Conservation (phyloP, 2,888 invertebrate genomes). For the Megaustenia siamemsis region DNA sequence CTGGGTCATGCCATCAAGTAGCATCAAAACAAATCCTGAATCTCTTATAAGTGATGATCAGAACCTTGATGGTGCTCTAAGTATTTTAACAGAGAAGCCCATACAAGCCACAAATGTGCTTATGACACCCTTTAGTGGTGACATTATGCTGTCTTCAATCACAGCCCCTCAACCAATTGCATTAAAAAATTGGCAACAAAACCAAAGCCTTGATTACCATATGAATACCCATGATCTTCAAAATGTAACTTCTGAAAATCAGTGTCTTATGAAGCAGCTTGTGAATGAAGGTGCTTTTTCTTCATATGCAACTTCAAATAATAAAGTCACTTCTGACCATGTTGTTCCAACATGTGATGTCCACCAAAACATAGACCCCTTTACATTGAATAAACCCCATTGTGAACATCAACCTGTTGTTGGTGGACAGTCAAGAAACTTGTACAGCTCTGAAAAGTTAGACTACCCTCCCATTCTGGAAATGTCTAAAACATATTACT, state of each 20-base stretch:
- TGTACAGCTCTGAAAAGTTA: not conserved
- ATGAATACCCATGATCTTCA: not conserved
- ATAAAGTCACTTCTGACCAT: not conserved
- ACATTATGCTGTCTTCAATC: not conserved
- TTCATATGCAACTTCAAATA: not conserved
- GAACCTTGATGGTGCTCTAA: not conserved
- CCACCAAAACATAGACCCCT: no score
- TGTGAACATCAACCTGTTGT: not conserved
- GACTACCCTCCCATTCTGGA: not conserved
- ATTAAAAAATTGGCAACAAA: not conserved
- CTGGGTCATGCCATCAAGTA: no score
- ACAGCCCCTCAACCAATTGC: not conserved
- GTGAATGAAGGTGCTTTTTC: not conserved
- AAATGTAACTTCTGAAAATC: not conserved
- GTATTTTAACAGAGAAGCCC: not conserved
- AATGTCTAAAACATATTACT: not conserved
- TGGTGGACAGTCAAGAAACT: not conserved
- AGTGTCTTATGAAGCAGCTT: not conserved
- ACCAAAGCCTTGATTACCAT: no score
- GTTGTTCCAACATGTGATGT: not conserved
- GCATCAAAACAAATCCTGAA: not conserved
- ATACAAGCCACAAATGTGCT: not conserved
- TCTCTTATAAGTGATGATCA: not conserved
- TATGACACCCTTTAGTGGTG: not conserved
- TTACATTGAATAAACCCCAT: not conserved